These are phyloP conservation scores for Hydractinia echinata DNA, from an alignment of 30 jellyfish, hydroid and myxozoan genomes.

Conservation along the genomic window DNA sequence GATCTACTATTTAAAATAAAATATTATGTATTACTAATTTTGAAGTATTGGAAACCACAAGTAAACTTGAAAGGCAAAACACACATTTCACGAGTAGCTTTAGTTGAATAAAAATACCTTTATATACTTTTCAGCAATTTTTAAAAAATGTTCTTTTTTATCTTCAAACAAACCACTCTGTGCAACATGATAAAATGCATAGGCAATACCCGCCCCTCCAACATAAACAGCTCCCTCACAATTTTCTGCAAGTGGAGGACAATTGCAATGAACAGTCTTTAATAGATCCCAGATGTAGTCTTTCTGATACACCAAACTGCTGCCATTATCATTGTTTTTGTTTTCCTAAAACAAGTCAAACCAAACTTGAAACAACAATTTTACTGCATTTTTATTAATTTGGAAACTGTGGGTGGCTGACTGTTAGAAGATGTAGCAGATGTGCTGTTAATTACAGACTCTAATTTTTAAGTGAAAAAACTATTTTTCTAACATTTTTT, in stretches of 20 bases:
- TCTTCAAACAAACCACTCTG: slow-evolving; percentile 84
- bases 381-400: too few species aligned
- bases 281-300: slow-evolving; percentile 78
- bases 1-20: too few species aligned
- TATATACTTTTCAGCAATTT: slow-evolving; percentile 77
- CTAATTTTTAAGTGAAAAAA: too few species aligned
- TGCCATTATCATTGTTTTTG: slow-evolving; percentile 58
- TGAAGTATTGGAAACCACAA: not conserved
- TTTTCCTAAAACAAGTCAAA: slow-evolving; percentile 30
- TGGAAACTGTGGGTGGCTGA: too few species aligned
- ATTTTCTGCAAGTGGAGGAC: slow-evolving; percentile 90
- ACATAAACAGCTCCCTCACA: slow-evolving; percentile 94
- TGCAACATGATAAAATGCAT: slow-evolving; percentile 95
- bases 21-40: not conserved
- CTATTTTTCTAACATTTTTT: too few species aligned
- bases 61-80: not conserved
- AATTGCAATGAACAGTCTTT: slow-evolving; percentile 66
- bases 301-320: slow-evolving; percentile 40
- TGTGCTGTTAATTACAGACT: too few species aligned
- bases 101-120: slow-evolving; percentile 53
- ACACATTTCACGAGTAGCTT: not conserved
- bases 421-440: too few species aligned
- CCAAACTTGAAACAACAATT: not conserved
- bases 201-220: slow-evolving; percentile 98
- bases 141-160: slow-evolving; percentile 56